These are phyloP conservation scores for Gallinago undulata DNA, from an alignment of 2,113 vertebrate species.

Conservation along the genomic window DNA sequence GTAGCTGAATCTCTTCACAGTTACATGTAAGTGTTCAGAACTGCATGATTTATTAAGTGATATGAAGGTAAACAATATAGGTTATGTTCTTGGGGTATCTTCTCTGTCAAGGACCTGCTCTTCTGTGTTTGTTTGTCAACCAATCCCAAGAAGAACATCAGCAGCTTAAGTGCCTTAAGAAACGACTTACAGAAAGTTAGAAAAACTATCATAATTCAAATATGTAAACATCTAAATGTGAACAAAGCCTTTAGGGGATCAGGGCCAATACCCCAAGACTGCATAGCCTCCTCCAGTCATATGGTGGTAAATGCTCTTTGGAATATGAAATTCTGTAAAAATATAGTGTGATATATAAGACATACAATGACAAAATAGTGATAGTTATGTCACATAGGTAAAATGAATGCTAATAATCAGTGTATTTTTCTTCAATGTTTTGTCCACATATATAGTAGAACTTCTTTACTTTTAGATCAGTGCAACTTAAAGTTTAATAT, in stretches of 20 bases:
- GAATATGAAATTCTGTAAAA: neutral
- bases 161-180: neutral
- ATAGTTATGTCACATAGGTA: neutral
- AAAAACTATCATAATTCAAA: neutral
- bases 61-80: neutral
- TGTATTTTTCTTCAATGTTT: neutral
- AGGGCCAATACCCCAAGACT: neutral
- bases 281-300: neutral
- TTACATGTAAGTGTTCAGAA: neutral
- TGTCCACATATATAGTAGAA: neutral
- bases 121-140: neutral
- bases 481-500: neutral
- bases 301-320: neutral
- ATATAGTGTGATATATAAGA: neutral
- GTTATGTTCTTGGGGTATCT: neutral
- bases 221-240: neutral
- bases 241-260: neutral
- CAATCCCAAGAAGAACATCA: neutral
- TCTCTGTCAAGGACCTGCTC: neutral
- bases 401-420: neutral
- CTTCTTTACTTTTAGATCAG: neutral
- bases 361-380: neutral
- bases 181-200: neutral
- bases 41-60: neutral
- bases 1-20: neutral